Percentiles rank a stretch among this genome's conserved stretches.
phyloP scores from a whole-genome alignment of 1,140 invertebrate species.

The Lamellibrachia luymesi region DNA sequence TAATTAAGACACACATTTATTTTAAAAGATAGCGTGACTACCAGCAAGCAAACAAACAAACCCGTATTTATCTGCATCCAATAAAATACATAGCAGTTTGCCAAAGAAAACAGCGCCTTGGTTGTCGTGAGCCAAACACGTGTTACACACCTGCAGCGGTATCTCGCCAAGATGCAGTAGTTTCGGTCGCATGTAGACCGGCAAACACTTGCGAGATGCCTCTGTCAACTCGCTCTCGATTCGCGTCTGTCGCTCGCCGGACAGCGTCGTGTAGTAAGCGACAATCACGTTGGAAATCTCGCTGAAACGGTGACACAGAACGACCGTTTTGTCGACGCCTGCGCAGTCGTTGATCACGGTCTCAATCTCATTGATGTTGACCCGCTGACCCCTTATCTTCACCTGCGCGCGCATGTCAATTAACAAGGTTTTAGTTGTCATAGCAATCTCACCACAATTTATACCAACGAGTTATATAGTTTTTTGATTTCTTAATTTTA shows the following conservation, averaged over 20 bases:
- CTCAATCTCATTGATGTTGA: slow-evolving; percentile 81
- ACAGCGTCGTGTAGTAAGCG: slow-evolving; percentile 20
- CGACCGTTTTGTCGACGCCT: slow-evolving; percentile 67
- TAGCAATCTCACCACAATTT: not conserved
- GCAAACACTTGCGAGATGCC: slow-evolving; percentile 22
- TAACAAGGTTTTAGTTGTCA: not conserved
- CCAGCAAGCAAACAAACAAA: not conserved
- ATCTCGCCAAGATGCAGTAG: slow-evolving; percentile 72
- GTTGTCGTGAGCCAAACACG: slow-evolving; percentile 38
- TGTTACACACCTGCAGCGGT: slow-evolving; percentile 64
- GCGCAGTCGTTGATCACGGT: slow-evolving; percentile 63
- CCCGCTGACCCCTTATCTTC: slow-evolving; percentile 80
- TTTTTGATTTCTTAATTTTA: not conserved
- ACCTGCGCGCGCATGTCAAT: slow-evolving; percentile 30
- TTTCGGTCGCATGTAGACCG: slow-evolving; percentile 71
- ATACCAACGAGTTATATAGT: not conserved
- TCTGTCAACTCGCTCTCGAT: slow-evolving; percentile 18
- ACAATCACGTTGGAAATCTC: slow-evolving; percentile 64
- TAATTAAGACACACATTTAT: too few relatives aligned
- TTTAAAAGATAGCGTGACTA: too few relatives aligned
- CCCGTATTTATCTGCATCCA: not conserved
- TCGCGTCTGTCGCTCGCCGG: not conserved
- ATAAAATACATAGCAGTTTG: not conserved
- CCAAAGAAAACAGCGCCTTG: not conserved
- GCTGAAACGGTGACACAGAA: slow-evolving; percentile 76